These are phyloP conservation scores for Campoletis sonorensis DNA, from an alignment of 1,140 invertebrate species.

Conservation along the genomic window DNA sequence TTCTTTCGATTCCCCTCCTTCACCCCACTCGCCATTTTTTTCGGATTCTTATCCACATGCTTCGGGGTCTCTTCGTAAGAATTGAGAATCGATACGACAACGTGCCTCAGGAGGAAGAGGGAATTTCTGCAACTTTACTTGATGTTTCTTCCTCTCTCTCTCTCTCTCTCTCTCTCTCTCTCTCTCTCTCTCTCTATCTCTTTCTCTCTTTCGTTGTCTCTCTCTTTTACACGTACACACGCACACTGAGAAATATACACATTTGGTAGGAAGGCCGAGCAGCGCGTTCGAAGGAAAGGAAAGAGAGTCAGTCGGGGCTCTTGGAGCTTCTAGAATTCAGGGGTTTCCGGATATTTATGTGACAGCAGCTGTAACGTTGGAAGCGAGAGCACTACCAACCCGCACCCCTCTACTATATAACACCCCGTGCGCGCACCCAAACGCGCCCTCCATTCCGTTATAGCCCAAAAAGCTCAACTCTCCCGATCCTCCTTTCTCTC, in stretches of 20 bases:
- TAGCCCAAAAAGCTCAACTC: constrained; percentile 10
- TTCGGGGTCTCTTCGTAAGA: constrained; percentile 44
- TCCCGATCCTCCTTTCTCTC: not conserved
- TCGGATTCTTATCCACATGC: constrained; percentile 28
- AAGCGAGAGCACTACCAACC: constrained; percentile 28
- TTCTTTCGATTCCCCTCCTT: not conserved
- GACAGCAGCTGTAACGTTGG: constrained; percentile 58
- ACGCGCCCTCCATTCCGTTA: not conserved
- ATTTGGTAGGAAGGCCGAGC: constrained; percentile 5
- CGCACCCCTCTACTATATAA: constrained; percentile 39
- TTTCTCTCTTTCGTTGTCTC: constrained; percentile 8
- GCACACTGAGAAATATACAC: not conserved
- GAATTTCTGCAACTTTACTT: constrained; percentile 56
- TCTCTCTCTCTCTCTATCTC: constrained; percentile 12
- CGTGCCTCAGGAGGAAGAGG: constrained; percentile 33
- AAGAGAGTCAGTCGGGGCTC: constrained; percentile 29
- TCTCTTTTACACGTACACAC: not conserved
- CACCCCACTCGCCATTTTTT: not conserved
- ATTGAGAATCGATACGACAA: constrained; percentile 59
- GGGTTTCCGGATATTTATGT: constrained; percentile 61
- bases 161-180: constrained; percentile 8
- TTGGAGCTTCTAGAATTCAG: constrained; percentile 52
- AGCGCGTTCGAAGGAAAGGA: constrained; percentile 16
- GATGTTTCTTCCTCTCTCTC: constrained; percentile 32
- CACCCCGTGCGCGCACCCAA: not conserved